Evolutionary conservation across 2,888 invertebrate genomes (phyloP), one percentile per base, ranked within the genome.

Genomic region (Rhabditophanes sp.): DNA sequence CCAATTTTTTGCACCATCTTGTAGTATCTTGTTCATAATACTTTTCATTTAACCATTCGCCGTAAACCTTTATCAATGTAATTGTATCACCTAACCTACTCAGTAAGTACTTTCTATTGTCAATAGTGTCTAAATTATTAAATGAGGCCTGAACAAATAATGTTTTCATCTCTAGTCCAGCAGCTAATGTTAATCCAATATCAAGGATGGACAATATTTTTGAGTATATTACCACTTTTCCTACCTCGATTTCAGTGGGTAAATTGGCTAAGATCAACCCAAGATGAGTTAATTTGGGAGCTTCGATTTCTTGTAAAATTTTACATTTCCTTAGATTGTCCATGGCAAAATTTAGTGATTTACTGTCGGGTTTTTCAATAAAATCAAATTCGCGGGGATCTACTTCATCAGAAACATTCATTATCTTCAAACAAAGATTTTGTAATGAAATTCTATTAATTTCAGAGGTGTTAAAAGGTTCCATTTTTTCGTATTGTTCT

Each of bases 51-150:
- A 57, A 46, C 60, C 56, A 59, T 34, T 51, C 56, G 2, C 80
- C 78, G 37, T 56, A 61, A 8, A 59, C 74, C 50, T 81, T 81
- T 2, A 96, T 69, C 0, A 90, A 69, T 0, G 84, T 84, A 44
- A 96, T 74, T 0, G 90, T 83, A 66, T 96, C 96, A 0, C 96
- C 96, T 64, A 90, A 85, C 62, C 82, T 82, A 0, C 87, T 87
- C 61, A 88, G 82, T 22, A 88, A 73, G 0, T 76, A 46, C 2
- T 48, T 46, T 22, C 59, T 37, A 8, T 38, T 37, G 27, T 59
- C 48, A 8, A 56, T 46, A 25, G 49, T 42, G 22, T 54, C 45
- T 11, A 75, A 74, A 66, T 88, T 82, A 37, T 80, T 73, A 64
- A 80, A 82, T 0, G 85, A 82, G 48, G 78, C 75, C 54, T 82